These are phyloP conservation scores for honey bee (Apis mellifera) DNA, from an alignment of 1,140 invertebrate species.

Conservation along the genomic window DNA sequence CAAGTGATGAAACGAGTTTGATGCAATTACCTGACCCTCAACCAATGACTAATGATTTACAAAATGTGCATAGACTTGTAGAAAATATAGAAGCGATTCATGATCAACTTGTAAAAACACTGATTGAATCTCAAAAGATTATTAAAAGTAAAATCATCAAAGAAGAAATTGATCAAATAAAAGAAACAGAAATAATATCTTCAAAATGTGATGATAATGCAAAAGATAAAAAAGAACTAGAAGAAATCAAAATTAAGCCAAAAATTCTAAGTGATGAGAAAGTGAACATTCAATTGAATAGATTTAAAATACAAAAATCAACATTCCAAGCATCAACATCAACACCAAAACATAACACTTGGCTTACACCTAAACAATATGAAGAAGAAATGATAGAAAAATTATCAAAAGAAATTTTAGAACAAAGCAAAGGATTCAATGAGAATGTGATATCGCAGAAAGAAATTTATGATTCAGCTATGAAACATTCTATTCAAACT, in stretches of 20 bases:
- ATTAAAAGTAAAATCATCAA: constrained; percentile 37
- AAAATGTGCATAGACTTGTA: constrained; percentile 67
- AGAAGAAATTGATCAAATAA: not conserved
- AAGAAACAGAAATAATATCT: constrained; percentile 22
- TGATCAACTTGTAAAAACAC: constrained; percentile 67
- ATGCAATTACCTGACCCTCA: constrained; percentile 61
- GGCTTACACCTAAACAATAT: constrained; percentile 11
- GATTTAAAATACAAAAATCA: constrained; percentile 54
- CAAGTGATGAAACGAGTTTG: constrained; percentile 66
- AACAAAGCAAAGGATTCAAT: constrained; percentile 72
- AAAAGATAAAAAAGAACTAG: constrained; percentile 43
- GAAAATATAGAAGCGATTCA: constrained; percentile 74
- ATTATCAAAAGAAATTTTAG: constrained; percentile 74
- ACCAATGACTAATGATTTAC: constrained; percentile 48
- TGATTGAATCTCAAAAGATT: constrained; percentile 72
- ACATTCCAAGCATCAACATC: constrained; percentile 23
- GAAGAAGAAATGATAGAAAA: constrained; percentile 70
- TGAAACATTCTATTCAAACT: not conserved
- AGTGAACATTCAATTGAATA: constrained; percentile 67
- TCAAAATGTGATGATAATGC: constrained; percentile 27
- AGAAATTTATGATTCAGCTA: not conserved
- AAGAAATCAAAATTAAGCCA: constrained; percentile 56
- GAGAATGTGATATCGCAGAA: constrained; percentile 13
- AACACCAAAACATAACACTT: constrained; percentile 24
- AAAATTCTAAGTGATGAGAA: constrained; percentile 69